These are phyloP conservation scores for Cathartes aura DNA, from an alignment of 2,113 vertebrate species.

Conservation along the genomic window DNA sequence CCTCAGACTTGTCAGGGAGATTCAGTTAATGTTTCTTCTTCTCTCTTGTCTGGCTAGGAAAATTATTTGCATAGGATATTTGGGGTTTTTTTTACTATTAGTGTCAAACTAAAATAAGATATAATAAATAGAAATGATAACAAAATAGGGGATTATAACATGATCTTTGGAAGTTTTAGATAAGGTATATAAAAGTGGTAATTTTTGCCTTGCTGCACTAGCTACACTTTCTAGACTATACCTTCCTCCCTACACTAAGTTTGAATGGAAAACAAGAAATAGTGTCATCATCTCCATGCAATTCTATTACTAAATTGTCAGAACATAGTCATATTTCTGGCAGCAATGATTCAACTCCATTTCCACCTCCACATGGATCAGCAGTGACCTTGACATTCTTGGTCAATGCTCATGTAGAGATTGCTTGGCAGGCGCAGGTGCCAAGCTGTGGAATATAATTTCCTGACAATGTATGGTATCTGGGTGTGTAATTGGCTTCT, in stretches of 20 bases:
- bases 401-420: not conserved
- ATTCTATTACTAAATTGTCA: conserved; percentile 49
- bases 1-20: not conserved
- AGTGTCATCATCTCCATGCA: not conserved
- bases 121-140: not conserved
- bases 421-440: not conserved
- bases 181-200: not conserved
- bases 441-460: conserved; percentile 41
- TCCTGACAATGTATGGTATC: not conserved
- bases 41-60: not conserved
- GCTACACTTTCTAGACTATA: not conserved
- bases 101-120: not conserved
- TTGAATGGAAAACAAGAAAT: conserved; percentile 1
- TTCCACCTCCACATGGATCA: conserved; percentile 50
- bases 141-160: not conserved
- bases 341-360: conserved; percentile 53
- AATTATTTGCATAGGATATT: not conserved
- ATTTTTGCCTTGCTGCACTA: not conserved
- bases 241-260: not conserved
- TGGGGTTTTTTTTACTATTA: not conserved
- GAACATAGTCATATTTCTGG: not conserved
- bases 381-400: not conserved
- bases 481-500: conserved; percentile 15
- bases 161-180: not conserved
- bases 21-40: not conserved